Conservation (phyloP, 1,140 invertebrate species). For the Dinothrombium tinctorium region DNA sequence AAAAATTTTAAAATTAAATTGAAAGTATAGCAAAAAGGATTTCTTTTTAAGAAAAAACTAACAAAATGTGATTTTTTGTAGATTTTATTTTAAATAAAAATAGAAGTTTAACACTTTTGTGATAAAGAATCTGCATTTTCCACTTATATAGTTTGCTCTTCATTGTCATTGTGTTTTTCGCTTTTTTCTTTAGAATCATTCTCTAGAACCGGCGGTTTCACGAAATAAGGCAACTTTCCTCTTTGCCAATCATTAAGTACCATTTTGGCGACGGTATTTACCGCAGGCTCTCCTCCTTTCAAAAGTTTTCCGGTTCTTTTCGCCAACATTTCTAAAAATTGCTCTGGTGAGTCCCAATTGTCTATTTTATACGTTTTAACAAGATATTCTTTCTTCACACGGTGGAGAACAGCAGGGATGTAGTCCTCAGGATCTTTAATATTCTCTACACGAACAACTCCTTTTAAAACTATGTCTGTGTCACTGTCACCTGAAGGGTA, state of each 20-base stretch:
- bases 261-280: slow-evolving; percentile 67
- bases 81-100: too few species aligned
- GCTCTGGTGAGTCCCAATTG: slow-evolving; percentile 35
- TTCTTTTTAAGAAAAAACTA: too few species aligned
- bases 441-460: slow-evolving; percentile 54
- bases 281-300: slow-evolving; percentile 87
- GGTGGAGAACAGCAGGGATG: slow-evolving; percentile 53
- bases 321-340: slow-evolving; percentile 82
- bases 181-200: slow-evolving; percentile 2
- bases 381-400: slow-evolving; percentile 73
- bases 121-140: too few species aligned
- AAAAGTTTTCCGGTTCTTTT: slow-evolving; percentile 60
- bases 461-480: slow-evolving; percentile 82
- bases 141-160: too few species aligned
- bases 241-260: slow-evolving; percentile 96
- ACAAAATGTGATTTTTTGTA: too few species aligned
- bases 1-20: too few species aligned
- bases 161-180: too few species aligned
- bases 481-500: slow-evolving; percentile 70
- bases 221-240: slow-evolving; percentile 85
- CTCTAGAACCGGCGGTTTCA: slow-evolving; percentile 36
- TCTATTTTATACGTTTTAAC: slow-evolving; percentile 69
- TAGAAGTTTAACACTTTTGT: too few species aligned
- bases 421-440: slow-evolving; percentile 87
- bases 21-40: too few species aligned